A percentile compares a stretch with the other conserved stretches of the same genome.
These are phyloP conservation scores for Pelecanoides urinatrix DNA, from an alignment of 2,113 vertebrate genomes.

Conservation along the genomic window DNA sequence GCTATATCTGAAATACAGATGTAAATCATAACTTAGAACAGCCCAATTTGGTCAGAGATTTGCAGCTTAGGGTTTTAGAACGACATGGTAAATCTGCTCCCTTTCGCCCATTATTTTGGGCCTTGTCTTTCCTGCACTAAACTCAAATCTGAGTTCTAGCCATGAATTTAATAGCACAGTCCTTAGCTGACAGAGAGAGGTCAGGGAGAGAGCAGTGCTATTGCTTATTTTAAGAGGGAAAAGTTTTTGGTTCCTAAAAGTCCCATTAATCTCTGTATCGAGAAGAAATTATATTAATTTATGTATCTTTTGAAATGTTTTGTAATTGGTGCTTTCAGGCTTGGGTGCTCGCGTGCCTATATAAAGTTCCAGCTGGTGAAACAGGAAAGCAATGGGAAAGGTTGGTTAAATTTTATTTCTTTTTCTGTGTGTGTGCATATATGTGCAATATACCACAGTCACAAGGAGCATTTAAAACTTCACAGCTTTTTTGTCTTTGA, in stretches of 20 bases:
- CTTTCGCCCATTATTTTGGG: background rate
- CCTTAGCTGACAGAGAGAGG: background rate
- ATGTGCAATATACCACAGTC: background rate
- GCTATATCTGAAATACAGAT: background rate
- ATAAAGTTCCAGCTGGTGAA: slow-evolving; percentile 85
- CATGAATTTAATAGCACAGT: background rate
- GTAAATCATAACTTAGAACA: background rate
- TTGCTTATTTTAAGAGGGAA: background rate
- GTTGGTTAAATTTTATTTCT: slow-evolving; percentile 58
- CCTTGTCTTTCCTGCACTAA: background rate
- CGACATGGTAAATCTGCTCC: background rate
- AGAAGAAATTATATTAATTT: background rate
- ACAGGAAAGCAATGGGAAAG: slow-evolving; percentile 79
- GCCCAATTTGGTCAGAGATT: background rate
- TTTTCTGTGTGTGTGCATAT: background rate
- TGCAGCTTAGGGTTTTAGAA: background rate
- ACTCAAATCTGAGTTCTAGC: background rate
- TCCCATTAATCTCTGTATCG: background rate
- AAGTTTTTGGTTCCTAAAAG: background rate
- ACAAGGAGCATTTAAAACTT: background rate
- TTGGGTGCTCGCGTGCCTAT: slow-evolving; percentile 77
- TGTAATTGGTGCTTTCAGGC: slow-evolving; percentile 68
- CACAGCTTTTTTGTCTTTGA: background rate
- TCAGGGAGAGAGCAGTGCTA: background rate
- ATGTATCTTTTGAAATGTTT: background rate